Percentiles rank a stretch among this genome's conserved stretches.
Conservation (phyloP, 2,888 invertebrate species). For the Drosophila colorata region DNA sequence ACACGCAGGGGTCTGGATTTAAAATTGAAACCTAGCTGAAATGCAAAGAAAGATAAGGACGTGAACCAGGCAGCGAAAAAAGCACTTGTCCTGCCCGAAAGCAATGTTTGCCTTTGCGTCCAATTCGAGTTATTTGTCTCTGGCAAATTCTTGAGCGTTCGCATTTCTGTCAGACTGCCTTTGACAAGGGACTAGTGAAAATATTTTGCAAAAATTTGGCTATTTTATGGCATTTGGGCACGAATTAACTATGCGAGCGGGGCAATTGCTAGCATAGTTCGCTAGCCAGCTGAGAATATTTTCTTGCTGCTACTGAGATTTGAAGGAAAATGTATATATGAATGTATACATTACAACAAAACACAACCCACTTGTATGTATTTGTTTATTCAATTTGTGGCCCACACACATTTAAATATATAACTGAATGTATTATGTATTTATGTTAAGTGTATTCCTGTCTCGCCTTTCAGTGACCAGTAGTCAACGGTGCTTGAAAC, state of each 20-base stretch:
- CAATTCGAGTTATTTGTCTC: constrained; percentile 54
- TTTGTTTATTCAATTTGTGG: neutral
- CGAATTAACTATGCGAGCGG: constrained; percentile 48
- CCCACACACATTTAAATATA: neutral
- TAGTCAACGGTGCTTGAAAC: constrained; percentile 29
- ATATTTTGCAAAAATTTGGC: constrained; percentile 48
- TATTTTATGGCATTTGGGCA: constrained; percentile 38
- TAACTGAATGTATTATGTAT: no score
- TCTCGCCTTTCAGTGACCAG: no score
- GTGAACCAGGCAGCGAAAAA: constrained; percentile 7
- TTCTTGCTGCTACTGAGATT: constrained; percentile 5
- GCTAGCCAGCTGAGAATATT: neutral
- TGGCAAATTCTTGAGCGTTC: constrained; percentile 40
- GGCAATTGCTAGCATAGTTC: constrained; percentile 14
- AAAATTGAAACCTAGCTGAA: constrained; percentile 8
- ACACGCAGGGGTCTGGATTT: neutral
- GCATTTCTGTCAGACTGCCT: constrained; percentile 25
- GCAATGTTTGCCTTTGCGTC: constrained; percentile 47
- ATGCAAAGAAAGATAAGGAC: constrained; percentile 5
- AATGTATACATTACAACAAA: no score
- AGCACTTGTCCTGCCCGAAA: constrained; percentile 1
- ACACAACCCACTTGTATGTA: no score
- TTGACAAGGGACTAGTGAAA: constrained; percentile 44
- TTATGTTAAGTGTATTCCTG: no score
- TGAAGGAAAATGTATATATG: neutral